Percentiles rank a stretch among this genome's conserved stretches.
phyloP scores from a whole-genome alignment of 2,113 vertebrate genomes.

The Tympanuchus pallidicinctus region DNA sequence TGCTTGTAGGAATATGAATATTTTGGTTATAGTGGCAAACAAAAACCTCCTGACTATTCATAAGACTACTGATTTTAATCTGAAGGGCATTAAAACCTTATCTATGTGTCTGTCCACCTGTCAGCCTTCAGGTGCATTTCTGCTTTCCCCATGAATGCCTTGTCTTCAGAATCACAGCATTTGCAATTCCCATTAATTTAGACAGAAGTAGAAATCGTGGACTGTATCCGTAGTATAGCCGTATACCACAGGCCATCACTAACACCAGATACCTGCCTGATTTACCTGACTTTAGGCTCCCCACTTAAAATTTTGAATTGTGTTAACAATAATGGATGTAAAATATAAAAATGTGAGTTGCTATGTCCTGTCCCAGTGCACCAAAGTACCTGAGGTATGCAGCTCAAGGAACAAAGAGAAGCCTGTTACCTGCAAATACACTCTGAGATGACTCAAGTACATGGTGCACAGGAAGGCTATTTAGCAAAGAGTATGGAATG shows the following conservation, averaged over 20 bases:
- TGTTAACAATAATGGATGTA: background rate
- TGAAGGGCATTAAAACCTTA: background rate
- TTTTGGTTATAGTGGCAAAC: background rate
- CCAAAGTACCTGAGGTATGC: background rate
- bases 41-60: background rate
- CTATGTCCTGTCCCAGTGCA: background rate
- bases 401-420: background rate
- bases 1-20: background rate
- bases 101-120: fast-evolving
- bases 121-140: background rate
- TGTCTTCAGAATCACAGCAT: background rate
- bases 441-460: background rate
- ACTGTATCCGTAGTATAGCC: background rate
- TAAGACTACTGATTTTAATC: background rate
- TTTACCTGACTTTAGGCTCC: background rate
- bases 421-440: background rate
- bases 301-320: background rate
- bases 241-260: background rate
- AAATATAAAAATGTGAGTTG: background rate
- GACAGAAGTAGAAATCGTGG: fast-evolving
- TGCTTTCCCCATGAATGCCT: background rate
- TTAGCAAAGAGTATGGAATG: background rate
- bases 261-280: background rate
- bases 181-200: background rate
- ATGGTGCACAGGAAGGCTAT: background rate